phyloP scores from a whole-genome alignment of 2,113 vertebrate species.

The Patagioenas fasciata region DNA sequence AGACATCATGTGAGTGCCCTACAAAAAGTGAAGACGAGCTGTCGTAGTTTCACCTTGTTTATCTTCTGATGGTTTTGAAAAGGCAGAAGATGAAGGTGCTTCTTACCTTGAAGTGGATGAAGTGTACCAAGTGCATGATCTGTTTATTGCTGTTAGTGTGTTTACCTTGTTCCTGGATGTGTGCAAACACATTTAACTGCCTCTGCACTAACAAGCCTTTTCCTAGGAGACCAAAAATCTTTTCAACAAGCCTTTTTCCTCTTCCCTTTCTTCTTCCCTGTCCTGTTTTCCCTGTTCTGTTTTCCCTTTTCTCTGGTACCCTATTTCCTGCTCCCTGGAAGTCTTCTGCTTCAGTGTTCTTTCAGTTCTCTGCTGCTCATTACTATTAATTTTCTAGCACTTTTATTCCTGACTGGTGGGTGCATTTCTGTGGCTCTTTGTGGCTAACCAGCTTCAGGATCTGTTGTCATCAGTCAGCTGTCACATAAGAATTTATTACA shows the following conservation, averaged over 20 bases:
- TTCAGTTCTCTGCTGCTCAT: not conserved
- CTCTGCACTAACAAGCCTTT: not conserved
- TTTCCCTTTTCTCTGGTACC: not conserved
- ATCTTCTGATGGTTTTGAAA: constrained; percentile 8
- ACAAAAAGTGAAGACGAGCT: not conserved
- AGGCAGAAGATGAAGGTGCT: not conserved
- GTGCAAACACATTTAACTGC: not conserved
- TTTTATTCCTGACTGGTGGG: not conserved
- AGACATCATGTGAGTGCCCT: not conserved
- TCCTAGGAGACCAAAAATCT: not conserved
- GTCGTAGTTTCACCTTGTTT: not conserved
- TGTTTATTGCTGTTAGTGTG: not conserved
- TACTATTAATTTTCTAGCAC: not conserved
- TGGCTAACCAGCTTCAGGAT: not conserved
- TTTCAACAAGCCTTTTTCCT: not conserved
- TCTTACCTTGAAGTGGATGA: not conserved
- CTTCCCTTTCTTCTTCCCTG: not conserved
- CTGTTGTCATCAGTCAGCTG: not conserved
- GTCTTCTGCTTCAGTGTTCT: not conserved
- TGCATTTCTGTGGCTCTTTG: not conserved
- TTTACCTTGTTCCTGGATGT: not conserved
- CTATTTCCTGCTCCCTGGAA: not conserved
- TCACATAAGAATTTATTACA: not conserved
- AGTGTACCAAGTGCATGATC: not conserved
- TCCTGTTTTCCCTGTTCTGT: not conserved